phyloP scores from a whole-genome alignment of 2,797 vertebrate species.

The Myotis planiceps region DNA sequence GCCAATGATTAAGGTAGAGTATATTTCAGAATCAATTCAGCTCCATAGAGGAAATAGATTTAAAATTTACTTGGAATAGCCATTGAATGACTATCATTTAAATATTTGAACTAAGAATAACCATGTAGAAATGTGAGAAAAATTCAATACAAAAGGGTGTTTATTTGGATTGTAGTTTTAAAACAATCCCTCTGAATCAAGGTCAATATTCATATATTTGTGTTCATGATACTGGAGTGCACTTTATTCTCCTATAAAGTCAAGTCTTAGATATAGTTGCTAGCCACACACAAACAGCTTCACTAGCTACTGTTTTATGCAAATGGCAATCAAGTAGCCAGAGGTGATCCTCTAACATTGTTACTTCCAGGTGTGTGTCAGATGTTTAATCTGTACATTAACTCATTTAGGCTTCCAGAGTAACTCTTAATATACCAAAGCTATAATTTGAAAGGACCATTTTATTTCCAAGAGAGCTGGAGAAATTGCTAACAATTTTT shows the following conservation, averaged over 20 bases:
- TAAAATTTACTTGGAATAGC: constrained; percentile 12
- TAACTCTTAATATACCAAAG: background rate
- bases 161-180: constrained; percentile 47
- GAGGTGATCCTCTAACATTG: background rate
- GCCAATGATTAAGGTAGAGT: background rate
- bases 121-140: constrained; percentile 24
- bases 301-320: background rate
- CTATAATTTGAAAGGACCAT: background rate
- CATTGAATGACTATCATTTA: background rate
- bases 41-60: background rate
- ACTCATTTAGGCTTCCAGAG: background rate
- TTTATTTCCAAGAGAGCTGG: background rate
- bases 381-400: background rate
- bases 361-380: background rate
- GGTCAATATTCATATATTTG: background rate
- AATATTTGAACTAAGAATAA: constrained; percentile 22
- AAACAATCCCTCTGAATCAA: constrained; percentile 15
- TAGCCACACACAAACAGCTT: constrained; percentile 31
- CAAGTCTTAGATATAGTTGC: constrained; percentile 56
- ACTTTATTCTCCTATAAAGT: constrained; percentile 53
- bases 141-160: constrained; percentile 21
- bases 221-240: background rate
- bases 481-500: background rate
- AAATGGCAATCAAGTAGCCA: background rate
- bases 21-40: background rate